Evolutionary conservation across 2,113 vertebrate species (phyloP), one percentile per base, ranked within the genome.

Genomic region (Myotis lucifugus): DNA sequence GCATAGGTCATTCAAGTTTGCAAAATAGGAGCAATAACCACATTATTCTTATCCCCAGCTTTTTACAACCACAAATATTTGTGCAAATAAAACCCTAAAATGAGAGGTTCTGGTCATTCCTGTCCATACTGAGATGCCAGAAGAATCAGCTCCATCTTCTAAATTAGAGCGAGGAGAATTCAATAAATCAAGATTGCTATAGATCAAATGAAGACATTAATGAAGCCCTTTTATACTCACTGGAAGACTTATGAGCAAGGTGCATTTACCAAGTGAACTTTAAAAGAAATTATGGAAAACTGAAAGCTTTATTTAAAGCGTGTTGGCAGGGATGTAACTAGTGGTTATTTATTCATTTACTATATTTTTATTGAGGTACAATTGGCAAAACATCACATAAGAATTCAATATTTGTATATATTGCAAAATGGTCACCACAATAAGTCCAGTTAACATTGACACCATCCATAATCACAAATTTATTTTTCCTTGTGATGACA

Each of bases 81-180:
- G 37, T 90, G 37, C 23, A 87, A 96, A 91, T 76, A 93, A 90
- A 93, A 76, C 40, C 42, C 91, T 84, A 34, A 90, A 88, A 50
- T 42, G 23, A 70, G 52, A 81, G 7, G 14, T 83, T 88, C 85
- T 9, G 64, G 3, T 90, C 50, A 85, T 90, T 92, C 50, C 50
- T 84, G 6, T n/a, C 8, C n/a, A 89, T 67, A 76, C 27, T 72
- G 32, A 70, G 59, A 87, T 74, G n/a, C 13, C 12, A 19, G 69
- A 50, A 89, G 59, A 52, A 59, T 85, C 37, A 83, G 48, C n/a
- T 56, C 14, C n/a, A 12, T 74, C 27, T 88, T 86, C 79, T 54
- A 77, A 89, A 81, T 76, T 18, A 86, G 17, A 83, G 27, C 23
- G 13, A 67, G 61, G 12, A 92, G 0, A 12, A 69, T 83, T 94